Percentiles rank a stretch among this genome's conserved stretches.
Evolutionary conservation across 2,113 vertebrate genomes (phyloP).

Genomic region (Phaethon lepturus): DNA sequence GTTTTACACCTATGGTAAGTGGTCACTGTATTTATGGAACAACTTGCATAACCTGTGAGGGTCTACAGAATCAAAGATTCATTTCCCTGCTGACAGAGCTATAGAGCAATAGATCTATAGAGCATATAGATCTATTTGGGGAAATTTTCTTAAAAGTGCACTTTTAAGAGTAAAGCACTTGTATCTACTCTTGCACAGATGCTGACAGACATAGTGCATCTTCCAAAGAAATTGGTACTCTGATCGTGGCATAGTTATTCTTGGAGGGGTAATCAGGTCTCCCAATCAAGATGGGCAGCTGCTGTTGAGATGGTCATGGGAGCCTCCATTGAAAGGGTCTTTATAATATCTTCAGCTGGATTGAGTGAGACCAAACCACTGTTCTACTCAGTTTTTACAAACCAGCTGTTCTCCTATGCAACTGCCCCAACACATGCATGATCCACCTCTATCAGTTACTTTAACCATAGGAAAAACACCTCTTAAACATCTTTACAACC

Average conservation of each 20-base stretch:
- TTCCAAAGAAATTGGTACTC: neutral
- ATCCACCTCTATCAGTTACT: neutral
- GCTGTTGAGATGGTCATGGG: neutral
- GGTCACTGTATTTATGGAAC: neutral
- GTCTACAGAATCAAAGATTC: neutral
- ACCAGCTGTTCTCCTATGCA: neutral
- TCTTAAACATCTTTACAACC: neutral
- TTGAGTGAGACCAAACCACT: neutral
- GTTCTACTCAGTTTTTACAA: neutral
- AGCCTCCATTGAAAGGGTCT: neutral
- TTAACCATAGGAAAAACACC: neutral
- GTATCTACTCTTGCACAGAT: neutral
- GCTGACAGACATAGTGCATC: neutral
- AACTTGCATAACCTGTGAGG: fast-evolving
- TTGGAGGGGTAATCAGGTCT: neutral
- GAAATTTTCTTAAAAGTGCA: neutral
- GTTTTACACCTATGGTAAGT: neutral
- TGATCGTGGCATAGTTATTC: neutral
- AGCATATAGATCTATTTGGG: neutral
- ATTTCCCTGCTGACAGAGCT: neutral
- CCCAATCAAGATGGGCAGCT: neutral
- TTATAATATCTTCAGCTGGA: neutral
- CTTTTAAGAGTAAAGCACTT: neutral
- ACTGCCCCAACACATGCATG: neutral
- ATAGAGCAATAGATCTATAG: neutral